Percentiles rank a stretch among this genome's conserved stretches.
Evolutionary conservation across 2,888 invertebrate species (phyloP).

Genomic region (Dasypogon diadema): DNA sequence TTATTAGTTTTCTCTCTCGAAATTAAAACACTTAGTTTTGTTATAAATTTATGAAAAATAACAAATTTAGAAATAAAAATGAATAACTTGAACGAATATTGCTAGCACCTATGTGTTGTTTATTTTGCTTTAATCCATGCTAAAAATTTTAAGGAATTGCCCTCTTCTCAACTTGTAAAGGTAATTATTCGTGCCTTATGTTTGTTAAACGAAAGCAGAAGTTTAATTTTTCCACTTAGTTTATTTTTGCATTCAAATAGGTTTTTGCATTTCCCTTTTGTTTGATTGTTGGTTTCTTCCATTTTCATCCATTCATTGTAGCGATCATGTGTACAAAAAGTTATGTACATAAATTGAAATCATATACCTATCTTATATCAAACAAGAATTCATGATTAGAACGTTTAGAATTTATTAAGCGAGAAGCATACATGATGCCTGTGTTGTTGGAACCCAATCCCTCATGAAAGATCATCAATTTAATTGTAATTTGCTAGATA

Average conservation of each 20-base stretch:
- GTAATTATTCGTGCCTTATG: slow-evolving; percentile 65
- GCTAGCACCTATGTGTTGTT: slow-evolving; percentile 59
- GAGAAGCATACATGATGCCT: too few species aligned
- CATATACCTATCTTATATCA: too few species aligned
- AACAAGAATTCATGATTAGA: too few species aligned
- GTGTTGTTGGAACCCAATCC: too few species aligned
- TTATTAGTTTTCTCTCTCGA: slow-evolving; percentile 10
- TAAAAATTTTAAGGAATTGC: slow-evolving; percentile 71
- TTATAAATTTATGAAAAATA: slow-evolving; percentile 20
- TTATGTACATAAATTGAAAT: slow-evolving; percentile 27
- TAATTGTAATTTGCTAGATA: too few species aligned
- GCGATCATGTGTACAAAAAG: not conserved
- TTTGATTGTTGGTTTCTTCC: slow-evolving; percentile 38
- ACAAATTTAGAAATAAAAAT: slow-evolving; percentile 47
- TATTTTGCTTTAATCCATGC: slow-evolving; percentile 61
- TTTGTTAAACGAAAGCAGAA: slow-evolving; percentile 55
- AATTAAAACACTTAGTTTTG: slow-evolving; percentile 15
- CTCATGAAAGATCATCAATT: too few species aligned
- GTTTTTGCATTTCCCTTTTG: slow-evolving; percentile 39
- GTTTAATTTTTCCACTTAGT: slow-evolving; percentile 28
- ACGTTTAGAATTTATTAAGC: too few species aligned
- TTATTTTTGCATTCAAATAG: slow-evolving; percentile 47
- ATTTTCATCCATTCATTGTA: slow-evolving; percentile 25
- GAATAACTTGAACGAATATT: slow-evolving; percentile 53
- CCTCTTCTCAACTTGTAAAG: slow-evolving; percentile 77